Base-by-base conservation (phyloP, 2,888 invertebrate species). In the Drosophila macrospina region DNA sequence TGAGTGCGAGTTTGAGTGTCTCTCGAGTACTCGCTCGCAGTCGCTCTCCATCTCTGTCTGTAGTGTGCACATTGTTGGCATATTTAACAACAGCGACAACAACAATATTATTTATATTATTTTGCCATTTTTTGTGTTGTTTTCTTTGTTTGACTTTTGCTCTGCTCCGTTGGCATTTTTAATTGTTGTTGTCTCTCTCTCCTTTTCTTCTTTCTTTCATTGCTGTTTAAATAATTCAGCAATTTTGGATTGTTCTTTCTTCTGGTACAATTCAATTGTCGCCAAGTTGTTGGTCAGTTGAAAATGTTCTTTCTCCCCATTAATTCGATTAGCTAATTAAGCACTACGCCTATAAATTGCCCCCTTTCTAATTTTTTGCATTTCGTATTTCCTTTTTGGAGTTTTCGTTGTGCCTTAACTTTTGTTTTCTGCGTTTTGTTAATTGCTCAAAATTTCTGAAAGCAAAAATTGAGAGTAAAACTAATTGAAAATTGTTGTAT, bases 111-210 rank as follows among this genome's bases (percentile, higher is more conserved):
- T 47, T 47, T 57, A 30, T 41, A 39, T 57, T 57, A 26, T 44
- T 56, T 41, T 61, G 56, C 26, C 44, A 28, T 37, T 67, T 68
- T 52, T 48, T 65, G 36, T 13, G 15, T 26, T 32, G 54, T 42
- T 47, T 47, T 47, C 74, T 82, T 84, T 83, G 79, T 77, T 77
- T 82, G 69, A 74, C 78, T 84, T 85, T 85, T 82, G 74, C 83
- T 61, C 66, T 79, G 85, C 86, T 81, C 74, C 50, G 85, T 78
- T 83, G 88, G 81, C 81, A 78, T 74, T 81, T 75, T 87, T 87
- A 74, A 82, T 78, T 82, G 70, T 78, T 70, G 63, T 60, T 52
- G 37, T 51, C 24, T 61, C 50, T 60, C 50, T 74, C 54, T 54
- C 1, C 37, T 39, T 56, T 54, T 71, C 64, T n/a, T n/a, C 56